A percentile compares a stretch with the other conserved stretches of the same genome.
phyloP scores from a whole-genome alignment of 2,113 vertebrate species.

The Zonotrichia leucophrys region DNA sequence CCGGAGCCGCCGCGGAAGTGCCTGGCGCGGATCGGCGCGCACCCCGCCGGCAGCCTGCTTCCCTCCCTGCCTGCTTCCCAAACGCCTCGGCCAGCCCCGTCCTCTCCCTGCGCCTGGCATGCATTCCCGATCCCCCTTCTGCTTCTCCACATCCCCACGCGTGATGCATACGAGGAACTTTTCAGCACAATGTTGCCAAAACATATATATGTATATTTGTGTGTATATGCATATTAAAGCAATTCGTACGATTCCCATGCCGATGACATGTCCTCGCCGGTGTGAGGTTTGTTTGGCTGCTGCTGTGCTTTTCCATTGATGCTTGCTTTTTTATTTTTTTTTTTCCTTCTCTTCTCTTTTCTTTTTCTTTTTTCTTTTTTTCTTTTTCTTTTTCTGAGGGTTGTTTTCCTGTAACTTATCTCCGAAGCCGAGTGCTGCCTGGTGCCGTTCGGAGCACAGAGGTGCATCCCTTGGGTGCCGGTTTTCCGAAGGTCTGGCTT shows the following conservation, averaged over 20 bases:
- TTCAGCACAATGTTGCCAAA: background rate
- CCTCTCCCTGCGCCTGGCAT: background rate
- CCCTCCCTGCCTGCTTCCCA: background rate
- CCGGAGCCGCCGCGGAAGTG: background rate
- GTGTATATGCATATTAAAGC: background rate
- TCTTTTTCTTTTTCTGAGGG: accelerated
- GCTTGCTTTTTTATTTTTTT: background rate
- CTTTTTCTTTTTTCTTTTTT: too few relatives aligned
- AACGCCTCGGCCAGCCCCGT: background rate
- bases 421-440: background rate
- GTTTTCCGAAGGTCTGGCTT: background rate
- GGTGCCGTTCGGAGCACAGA: background rate
- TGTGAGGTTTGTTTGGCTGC: background rate
- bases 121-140: background rate
- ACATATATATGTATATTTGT: background rate
- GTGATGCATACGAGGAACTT: background rate
- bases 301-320: background rate
- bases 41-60: background rate
- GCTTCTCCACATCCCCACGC: background rate
- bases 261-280: background rate
- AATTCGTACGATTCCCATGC: background rate
- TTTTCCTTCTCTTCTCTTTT: too few relatives aligned
- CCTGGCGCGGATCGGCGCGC: background rate
- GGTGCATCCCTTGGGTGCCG: constrained; percentile 16
- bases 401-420: background rate